These are phyloP conservation scores for Argentina silus DNA, from an alignment of 2,797 vertebrate genomes.

Conservation along the genomic window DNA sequence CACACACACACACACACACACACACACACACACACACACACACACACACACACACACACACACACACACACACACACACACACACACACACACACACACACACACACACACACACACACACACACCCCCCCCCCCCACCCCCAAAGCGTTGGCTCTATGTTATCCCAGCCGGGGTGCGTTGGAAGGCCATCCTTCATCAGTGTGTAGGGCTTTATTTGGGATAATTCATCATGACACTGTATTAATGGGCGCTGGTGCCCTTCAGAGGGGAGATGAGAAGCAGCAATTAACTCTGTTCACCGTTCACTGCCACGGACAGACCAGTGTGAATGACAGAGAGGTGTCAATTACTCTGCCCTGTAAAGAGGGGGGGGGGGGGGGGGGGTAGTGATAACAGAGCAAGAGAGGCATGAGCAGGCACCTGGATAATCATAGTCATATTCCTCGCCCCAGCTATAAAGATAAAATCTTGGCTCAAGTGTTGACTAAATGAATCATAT, in stretches of 20 bases:
- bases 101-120: constrained; percentile 25
- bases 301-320: constrained; percentile 87
- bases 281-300: constrained; percentile 92
- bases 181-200: constrained; percentile 91
- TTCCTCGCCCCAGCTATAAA: too few species aligned
- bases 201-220: constrained; percentile 88
- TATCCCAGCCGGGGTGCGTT: constrained; percentile 81
- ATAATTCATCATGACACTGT: constrained; percentile 77
- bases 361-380: constrained; percentile 67
- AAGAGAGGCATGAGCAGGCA: neutral
- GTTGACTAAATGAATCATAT: too few species aligned
- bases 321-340: constrained; percentile 93
- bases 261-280: constrained; percentile 92
- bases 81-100: constrained; percentile 8
- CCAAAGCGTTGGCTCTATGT: constrained; percentile 77
- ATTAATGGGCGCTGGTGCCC: constrained; percentile 84
- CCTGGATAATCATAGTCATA: neutral
- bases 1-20: constrained; percentile 32
- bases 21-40: constrained; percentile 24
- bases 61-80: constrained; percentile 1
- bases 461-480: neutral
- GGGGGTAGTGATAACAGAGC: constrained; percentile 17
- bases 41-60: constrained; percentile 28
- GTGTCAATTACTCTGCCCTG: constrained; percentile 90
- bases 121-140: constrained; percentile 24